phyloP scores from a whole-genome alignment of 2,797 vertebrate genomes.

The Cossypha dichroa region DNA sequence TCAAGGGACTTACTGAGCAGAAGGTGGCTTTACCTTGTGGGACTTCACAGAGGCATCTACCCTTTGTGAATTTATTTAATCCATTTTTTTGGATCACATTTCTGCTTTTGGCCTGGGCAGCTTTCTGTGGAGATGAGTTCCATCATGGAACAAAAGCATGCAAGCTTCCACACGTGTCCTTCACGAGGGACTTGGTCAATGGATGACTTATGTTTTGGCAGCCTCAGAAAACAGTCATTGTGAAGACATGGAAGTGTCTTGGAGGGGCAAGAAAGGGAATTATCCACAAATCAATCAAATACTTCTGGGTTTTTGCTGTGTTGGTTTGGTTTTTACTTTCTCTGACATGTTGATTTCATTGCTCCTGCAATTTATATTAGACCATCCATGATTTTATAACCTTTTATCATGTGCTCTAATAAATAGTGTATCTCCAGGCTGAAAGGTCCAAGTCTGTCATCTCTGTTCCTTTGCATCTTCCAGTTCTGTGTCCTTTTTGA shows the following conservation, averaged over 20 bases:
- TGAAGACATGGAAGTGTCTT: neutral
- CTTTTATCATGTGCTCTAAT: neutral
- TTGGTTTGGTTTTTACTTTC: neutral
- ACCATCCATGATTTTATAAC: neutral
- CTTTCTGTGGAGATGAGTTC: neutral
- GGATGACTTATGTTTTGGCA: slow-evolving; percentile 25
- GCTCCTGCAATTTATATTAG: neutral
- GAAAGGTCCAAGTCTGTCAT: neutral
- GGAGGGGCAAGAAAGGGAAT: neutral
- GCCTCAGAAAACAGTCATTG: neutral
- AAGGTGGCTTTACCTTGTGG: neutral
- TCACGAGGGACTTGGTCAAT: neutral
- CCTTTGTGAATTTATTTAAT: neutral
- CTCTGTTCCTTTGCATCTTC: neutral
- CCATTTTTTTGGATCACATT: neutral
- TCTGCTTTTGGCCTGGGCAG: neutral
- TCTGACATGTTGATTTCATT: neutral
- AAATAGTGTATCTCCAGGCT: neutral
- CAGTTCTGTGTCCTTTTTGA: neutral
- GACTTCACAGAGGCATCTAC: neutral
- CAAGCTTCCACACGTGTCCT: neutral
- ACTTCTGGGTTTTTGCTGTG: neutral
- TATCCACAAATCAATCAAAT: neutral
- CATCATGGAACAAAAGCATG: neutral
- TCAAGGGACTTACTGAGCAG: neutral